phyloP scores from a whole-genome alignment of 2,888 invertebrate genomes.

The Xestia xanthographa region DNA sequence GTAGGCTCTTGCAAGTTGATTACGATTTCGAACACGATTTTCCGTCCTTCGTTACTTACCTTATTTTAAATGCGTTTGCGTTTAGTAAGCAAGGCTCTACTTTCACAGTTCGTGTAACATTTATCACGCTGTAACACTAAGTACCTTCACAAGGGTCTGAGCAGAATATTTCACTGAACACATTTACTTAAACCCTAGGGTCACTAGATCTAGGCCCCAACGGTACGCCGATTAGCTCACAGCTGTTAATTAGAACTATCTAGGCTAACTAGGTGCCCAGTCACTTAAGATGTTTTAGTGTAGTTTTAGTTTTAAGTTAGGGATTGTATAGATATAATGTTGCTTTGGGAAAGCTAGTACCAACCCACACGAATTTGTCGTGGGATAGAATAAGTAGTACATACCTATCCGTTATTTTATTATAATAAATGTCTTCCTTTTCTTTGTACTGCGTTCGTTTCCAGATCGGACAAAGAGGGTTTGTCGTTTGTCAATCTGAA shows the following conservation, averaged over 20 bases:
- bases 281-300: constrained; percentile 25
- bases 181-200: constrained; percentile 51
- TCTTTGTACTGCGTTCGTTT: neutral
- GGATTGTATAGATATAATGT: neutral
- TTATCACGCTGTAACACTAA: constrained; percentile 29
- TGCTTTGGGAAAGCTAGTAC: neutral
- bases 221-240: constrained; percentile 49
- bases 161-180: constrained; percentile 36
- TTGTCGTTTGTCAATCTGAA: neutral
- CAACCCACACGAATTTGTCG: neutral
- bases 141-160: constrained; percentile 5
- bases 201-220: constrained; percentile 50
- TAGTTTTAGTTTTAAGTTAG: constrained; percentile 2
- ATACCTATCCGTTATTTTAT: neutral
- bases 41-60: neutral
- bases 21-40: neutral
- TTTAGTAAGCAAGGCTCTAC: neutral
- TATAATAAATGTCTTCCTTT: neutral
- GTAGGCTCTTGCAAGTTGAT: neutral
- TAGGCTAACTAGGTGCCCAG: constrained; percentile 42
- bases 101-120: constrained; percentile 10
- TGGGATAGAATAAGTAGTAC: no score
- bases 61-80: neutral
- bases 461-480: neutral
- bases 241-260: constrained; percentile 53